These are phyloP conservation scores for Parus major DNA, from an alignment of 2,113 vertebrate genomes.

Conservation along the genomic window DNA sequence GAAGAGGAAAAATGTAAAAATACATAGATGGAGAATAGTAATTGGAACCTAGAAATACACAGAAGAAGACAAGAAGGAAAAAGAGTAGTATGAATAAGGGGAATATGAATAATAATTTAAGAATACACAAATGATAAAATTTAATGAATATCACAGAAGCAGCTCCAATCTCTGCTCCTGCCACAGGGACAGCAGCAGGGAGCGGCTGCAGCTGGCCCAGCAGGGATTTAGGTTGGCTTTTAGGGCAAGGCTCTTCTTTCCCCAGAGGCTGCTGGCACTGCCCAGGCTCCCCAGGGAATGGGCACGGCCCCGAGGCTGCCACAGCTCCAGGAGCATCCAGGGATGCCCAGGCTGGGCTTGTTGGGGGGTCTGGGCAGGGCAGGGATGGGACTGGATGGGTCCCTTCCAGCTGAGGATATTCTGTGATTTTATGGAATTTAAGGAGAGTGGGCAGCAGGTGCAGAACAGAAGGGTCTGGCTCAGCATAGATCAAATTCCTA, in stretches of 20 bases:
- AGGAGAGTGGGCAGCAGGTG: neutral
- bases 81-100: neutral
- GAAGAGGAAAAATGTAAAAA: no score
- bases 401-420: no score
- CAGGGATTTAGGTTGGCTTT: accelerated
- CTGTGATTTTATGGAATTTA: neutral
- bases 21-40: neutral
- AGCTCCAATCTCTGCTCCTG: neutral
- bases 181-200: neutral
- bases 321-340: neutral
- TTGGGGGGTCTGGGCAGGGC: neutral
- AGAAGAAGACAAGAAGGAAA: neutral
- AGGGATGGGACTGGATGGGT: neutral
- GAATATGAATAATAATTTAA: neutral
- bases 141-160: accelerated
- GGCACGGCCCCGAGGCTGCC: neutral
- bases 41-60: no score
- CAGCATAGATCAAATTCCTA: accelerated
- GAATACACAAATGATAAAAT: neutral
- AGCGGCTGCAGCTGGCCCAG: accelerated
- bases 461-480: neutral
- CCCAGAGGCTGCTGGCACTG: neutral
- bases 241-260: neutral
- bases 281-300: neutral
- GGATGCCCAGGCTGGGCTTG: neutral